These are phyloP conservation scores for Sitta carolinensis DNA, from an alignment of 2,797 vertebrate genomes.

Conservation along the genomic window DNA sequence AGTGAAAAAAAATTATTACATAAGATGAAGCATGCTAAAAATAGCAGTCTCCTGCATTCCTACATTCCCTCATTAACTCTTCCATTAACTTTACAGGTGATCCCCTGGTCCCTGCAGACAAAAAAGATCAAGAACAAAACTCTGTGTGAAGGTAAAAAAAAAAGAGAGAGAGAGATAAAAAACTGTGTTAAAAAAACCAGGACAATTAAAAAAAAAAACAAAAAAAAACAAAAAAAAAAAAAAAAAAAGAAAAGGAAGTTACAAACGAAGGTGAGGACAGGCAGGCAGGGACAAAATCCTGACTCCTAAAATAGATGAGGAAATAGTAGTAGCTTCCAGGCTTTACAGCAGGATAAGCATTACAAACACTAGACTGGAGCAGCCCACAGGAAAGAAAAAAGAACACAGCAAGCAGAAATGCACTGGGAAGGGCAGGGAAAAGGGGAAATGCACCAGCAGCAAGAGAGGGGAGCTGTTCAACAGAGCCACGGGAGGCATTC, in stretches of 20 bases:
- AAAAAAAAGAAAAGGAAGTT: neutral
- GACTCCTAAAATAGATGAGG: constrained; percentile 48
- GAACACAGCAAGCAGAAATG: neutral
- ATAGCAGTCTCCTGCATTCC: constrained; percentile 52
- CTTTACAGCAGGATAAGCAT: constrained; percentile 15
- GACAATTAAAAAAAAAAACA: neutral
- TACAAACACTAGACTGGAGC: neutral
- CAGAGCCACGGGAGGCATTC: neutral
- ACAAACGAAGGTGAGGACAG: constrained; percentile 44
- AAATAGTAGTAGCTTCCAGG: constrained; percentile 53
- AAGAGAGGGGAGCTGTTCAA: neutral
- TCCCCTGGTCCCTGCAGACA: neutral
- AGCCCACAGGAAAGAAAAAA: constrained; percentile 12
- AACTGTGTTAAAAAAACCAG: neutral
- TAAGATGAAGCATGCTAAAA: constrained; percentile 56
- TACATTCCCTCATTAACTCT: constrained; percentile 61
- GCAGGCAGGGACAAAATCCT: constrained; percentile 31
- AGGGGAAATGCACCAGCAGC: neutral
- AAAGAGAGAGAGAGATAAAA: neutral
- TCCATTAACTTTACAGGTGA: constrained; percentile 54
- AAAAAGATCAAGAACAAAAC: neutral
- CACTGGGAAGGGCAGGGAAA: neutral
- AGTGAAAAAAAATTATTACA: constrained; percentile 24
- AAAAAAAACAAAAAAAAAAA: neutral
- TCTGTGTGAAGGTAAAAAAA: accelerated